These are phyloP conservation scores for Anastrepha ludens DNA, from an alignment of 1,140 invertebrate species.

Conservation along the genomic window DNA sequence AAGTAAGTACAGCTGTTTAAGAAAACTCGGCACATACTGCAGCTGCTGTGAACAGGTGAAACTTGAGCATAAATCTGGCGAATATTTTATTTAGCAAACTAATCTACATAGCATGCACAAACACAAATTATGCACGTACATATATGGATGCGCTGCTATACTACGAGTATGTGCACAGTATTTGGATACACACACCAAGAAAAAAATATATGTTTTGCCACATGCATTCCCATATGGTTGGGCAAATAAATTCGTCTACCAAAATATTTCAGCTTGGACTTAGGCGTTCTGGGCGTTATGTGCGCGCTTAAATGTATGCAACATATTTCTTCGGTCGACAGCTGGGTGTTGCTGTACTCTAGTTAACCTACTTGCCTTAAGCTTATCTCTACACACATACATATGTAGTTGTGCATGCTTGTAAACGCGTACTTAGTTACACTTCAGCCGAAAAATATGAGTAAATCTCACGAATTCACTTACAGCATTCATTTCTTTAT, in stretches of 20 bases:
- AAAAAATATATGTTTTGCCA: background rate
- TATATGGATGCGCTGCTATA: too few relatives aligned
- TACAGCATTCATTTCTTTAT: background rate
- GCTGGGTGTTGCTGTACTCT: background rate
- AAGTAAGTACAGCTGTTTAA: background rate
- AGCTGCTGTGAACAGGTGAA: background rate
- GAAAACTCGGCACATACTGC: background rate
- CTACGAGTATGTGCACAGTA: too few relatives aligned
- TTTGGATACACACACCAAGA: too few relatives aligned
- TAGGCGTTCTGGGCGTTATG: background rate
- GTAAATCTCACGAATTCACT: background rate
- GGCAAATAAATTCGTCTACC: slow-evolving; percentile 12
- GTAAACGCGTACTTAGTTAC: too few relatives aligned
- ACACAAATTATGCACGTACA: too few relatives aligned
- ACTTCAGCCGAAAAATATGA: background rate
- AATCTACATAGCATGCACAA: background rate
- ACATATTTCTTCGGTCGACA: slow-evolving; percentile 8
- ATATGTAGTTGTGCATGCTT: background rate
- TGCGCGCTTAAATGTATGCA: background rate
- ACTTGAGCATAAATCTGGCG: background rate
- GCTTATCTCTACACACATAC: background rate
- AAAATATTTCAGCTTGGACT: background rate
- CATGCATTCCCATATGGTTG: background rate
- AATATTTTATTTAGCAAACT: background rate
- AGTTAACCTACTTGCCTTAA: background rate